phyloP scores from a whole-genome alignment of 2,113 vertebrate species.

The Leucopsar rothschildi region DNA sequence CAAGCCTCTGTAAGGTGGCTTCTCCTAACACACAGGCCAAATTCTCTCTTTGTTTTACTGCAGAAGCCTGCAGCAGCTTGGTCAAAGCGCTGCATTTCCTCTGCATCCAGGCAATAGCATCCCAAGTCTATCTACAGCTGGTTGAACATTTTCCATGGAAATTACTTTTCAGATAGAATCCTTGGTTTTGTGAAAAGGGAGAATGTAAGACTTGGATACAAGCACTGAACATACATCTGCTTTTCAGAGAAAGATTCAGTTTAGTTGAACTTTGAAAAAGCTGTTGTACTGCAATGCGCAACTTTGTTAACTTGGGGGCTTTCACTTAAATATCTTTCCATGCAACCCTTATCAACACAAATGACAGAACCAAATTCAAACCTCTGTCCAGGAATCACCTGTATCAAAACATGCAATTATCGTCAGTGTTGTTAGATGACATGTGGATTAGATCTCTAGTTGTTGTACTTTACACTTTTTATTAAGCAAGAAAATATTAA shows the following conservation, averaged over 20 bases:
- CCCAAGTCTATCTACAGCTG: neutral
- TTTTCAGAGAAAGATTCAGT: neutral
- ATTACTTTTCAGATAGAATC: neutral
- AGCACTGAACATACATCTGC: neutral
- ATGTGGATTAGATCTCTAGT: neutral
- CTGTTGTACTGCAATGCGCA: neutral
- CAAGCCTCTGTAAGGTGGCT: neutral
- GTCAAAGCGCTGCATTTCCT: neutral
- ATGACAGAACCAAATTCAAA: neutral
- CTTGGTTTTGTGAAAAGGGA: neutral
- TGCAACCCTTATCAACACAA: neutral
- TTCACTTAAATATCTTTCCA: neutral
- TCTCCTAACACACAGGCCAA: neutral
- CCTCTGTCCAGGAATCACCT: neutral
- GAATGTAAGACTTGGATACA: slow-evolving; percentile 23
- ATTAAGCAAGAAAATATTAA: neutral
- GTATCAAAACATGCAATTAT: neutral
- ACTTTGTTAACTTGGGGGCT: neutral
- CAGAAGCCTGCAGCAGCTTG: neutral
- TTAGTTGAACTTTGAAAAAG: neutral
- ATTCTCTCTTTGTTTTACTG: neutral
- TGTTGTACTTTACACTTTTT: neutral
- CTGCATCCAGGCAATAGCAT: neutral
- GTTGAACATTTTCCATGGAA: neutral
- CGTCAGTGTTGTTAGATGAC: neutral